Percentiles rank a stretch among this genome's conserved stretches.
Conservation (phyloP, 2,113 vertebrate species). For the Plotosus lineatus region DNA sequence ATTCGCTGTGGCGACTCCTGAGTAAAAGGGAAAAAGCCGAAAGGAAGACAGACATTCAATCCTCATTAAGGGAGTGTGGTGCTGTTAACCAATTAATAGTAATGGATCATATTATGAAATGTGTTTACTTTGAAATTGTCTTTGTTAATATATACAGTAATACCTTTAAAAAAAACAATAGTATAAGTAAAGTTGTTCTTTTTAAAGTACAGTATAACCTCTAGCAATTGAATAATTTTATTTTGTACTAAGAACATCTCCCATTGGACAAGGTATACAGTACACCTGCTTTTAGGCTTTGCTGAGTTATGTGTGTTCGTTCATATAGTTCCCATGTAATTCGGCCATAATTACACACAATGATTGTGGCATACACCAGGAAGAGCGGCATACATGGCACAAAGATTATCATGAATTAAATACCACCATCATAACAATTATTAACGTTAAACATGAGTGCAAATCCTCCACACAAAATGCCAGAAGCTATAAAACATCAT, state of each 20-base stretch:
- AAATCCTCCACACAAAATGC: constrained; percentile 37
- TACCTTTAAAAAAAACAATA: constrained; percentile 27
- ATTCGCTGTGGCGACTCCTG: too few relatives aligned
- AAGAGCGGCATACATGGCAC: constrained; percentile 29
- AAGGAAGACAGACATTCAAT: too few relatives aligned
- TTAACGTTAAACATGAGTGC: constrained; percentile 38
- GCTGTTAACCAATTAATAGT: background rate
- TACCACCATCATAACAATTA: constrained; percentile 49
- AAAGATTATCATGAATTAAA: constrained; percentile 57
- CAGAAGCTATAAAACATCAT: constrained; percentile 37
- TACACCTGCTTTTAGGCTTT: constrained; percentile 45
- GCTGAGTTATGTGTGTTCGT: constrained; percentile 51
- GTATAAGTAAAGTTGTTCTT: background rate
- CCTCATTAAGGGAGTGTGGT: background rate
- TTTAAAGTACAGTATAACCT: constrained; percentile 28
- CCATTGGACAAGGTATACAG: constrained; percentile 48
- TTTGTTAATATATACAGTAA: constrained; percentile 52
- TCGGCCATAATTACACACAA: constrained; percentile 69
- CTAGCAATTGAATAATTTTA: constrained; percentile 55
- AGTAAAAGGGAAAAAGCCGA: too few relatives aligned
- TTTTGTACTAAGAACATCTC: constrained; percentile 49
- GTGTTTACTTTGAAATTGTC: constrained; percentile 47
- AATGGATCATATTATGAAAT: background rate
- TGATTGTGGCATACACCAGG: constrained; percentile 41
- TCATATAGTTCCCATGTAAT: constrained; percentile 71